These are phyloP conservation scores for Glaucomys volans DNA, from an alignment of 2,113 vertebrate species.

Conservation along the genomic window DNA sequence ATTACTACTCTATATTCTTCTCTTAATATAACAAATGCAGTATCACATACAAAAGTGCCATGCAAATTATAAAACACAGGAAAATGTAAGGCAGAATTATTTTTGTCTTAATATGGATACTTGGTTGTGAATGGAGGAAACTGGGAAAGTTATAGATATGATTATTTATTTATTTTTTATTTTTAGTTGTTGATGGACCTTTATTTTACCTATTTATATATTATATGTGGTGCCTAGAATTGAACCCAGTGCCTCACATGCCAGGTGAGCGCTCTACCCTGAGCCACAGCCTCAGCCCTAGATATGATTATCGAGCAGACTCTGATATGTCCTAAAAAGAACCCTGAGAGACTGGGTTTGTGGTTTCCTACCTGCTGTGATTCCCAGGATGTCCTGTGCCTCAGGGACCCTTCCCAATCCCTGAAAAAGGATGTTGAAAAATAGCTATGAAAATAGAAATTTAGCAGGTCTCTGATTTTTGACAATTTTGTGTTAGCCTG, in stretches of 20 bases:
- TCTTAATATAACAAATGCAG: neutral
- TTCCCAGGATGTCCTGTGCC: neutral
- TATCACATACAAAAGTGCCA: neutral
- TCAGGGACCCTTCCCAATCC: neutral
- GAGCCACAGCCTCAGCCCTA: too few species aligned
- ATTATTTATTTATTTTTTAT: too few species aligned
- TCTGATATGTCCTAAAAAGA: neutral
- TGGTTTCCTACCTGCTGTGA: neutral
- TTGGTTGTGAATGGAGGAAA: neutral
- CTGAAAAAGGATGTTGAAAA: neutral
- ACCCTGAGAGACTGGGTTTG: neutral
- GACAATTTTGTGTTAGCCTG: neutral
- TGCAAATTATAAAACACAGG: neutral
- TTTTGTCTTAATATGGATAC: neutral
- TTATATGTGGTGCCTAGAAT: too few species aligned
- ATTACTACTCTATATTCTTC: slow-evolving; percentile 8
- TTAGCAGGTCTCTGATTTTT: neutral
- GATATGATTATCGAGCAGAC: neutral
- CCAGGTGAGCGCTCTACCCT: too few species aligned
- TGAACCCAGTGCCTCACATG: too few species aligned
- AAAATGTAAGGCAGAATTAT: neutral
- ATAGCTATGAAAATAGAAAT: neutral
- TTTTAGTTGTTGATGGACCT: too few species aligned
- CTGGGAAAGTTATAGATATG: neutral
- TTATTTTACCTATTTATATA: too few species aligned